Conservation (phyloP, 2,113 vertebrate genomes). For the Agapornis roseicollis region DNA sequence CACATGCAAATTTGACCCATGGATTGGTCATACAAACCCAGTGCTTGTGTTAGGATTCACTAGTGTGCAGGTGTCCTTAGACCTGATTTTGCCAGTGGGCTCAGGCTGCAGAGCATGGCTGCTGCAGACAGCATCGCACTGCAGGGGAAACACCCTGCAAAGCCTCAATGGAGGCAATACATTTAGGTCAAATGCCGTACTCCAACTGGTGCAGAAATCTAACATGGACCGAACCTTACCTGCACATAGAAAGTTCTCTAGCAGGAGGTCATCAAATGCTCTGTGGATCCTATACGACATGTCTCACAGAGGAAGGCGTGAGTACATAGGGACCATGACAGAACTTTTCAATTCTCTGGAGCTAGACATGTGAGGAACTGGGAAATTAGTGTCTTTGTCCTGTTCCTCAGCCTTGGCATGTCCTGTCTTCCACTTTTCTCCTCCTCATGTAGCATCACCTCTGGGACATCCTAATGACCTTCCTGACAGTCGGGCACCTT, state of each 20-base stretch:
- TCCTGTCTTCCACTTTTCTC: background rate
- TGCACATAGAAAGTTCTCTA: background rate
- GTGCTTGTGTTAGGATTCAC: background rate
- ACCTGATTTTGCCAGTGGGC: background rate
- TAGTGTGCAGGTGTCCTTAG: background rate
- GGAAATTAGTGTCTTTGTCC: background rate
- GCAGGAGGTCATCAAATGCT: background rate
- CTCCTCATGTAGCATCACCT: background rate
- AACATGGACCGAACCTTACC: background rate
- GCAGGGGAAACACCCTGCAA: background rate
- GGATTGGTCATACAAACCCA: background rate
- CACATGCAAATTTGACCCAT: background rate
- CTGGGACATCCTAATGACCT: background rate
- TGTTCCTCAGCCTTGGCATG: background rate
- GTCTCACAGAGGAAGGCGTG: background rate
- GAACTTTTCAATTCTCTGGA: background rate
- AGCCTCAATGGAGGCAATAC: background rate
- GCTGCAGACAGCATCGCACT: accelerated
- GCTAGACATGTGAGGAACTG: background rate
- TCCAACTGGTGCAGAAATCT: background rate
- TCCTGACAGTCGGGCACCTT: background rate
- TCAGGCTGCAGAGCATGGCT: background rate
- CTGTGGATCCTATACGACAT: background rate
- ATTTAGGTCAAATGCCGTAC: background rate
- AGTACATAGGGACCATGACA: background rate